Conservation (phyloP, 2,888 invertebrate species). For the Lycia hirtaria region DNA sequence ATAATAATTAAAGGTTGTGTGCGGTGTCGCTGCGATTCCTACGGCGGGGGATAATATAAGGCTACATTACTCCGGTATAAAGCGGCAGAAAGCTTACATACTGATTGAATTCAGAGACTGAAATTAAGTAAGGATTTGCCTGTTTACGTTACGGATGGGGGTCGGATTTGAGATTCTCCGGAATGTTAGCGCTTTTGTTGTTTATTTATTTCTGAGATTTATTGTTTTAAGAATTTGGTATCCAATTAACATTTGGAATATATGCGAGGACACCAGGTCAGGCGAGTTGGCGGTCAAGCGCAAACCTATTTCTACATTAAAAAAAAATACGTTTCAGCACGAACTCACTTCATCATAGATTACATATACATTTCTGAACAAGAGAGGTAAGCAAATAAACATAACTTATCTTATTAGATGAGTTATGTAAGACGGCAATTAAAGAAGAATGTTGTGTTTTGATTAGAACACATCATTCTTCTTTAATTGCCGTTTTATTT, state of each 20-base stretch:
- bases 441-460: not conserved
- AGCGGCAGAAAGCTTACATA: constrained; percentile 81
- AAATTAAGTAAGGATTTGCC: constrained; percentile 85
- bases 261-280: too few species aligned
- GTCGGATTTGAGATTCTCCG: constrained; percentile 72
- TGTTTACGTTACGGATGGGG: constrained; percentile 79
- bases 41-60: constrained; percentile 76
- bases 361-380: too few species aligned
- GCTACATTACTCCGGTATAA: constrained; percentile 81
- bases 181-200: constrained; percentile 70
- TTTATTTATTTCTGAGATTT: constrained; percentile 39
- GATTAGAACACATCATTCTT: constrained; percentile 6
- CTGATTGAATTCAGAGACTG: constrained; percentile 84
- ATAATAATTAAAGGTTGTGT: constrained; percentile 85
- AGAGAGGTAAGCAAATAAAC: too few species aligned
- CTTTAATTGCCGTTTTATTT: constrained; percentile 12
- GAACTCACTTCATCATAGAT: too few species aligned
- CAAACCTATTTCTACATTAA: too few species aligned
- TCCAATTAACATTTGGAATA: too few species aligned
- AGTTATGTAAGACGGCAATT: constrained; percentile 18
- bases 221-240: too few species aligned
- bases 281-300: too few species aligned
- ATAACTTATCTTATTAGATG: constrained; percentile 8
- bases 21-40: constrained; percentile 70
- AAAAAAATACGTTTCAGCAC: too few species aligned